Evolutionary conservation across 1,140 invertebrate genomes (phyloP).

Genomic region (Calliphora vicina): DNA sequence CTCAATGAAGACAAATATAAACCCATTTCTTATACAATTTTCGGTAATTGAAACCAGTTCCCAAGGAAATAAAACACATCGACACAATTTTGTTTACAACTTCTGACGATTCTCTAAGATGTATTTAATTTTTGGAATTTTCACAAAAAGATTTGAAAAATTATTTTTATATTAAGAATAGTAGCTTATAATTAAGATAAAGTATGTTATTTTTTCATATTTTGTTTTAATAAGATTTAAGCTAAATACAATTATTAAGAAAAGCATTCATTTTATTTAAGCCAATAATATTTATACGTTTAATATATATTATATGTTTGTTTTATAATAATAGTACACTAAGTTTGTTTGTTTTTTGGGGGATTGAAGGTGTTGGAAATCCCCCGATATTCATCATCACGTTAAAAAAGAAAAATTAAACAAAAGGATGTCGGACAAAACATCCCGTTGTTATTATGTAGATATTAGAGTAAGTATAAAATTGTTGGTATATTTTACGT

Average conservation of each 20-base stretch:
- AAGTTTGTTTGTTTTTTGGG: background rate
- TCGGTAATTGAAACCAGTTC: no score
- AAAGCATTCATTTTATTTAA: conserved; percentile 5
- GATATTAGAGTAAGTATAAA: conserved; percentile 22
- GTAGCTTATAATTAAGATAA: conserved; percentile 1
- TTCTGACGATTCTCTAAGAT: conserved; percentile 34
- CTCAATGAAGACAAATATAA: no score
- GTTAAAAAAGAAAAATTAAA: conserved; percentile 8
- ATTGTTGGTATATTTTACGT: conserved; percentile 29
- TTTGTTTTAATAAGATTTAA: conserved; percentile 13
- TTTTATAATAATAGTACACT: background rate
- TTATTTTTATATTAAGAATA: background rate
- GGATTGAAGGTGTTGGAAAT: background rate
- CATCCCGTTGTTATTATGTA: background rate
- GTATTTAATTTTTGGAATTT: conserved; percentile 18
- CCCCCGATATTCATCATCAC: conserved; percentile 28
- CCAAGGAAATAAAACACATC: no score
- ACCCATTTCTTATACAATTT: no score
- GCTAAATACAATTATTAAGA: conserved; percentile 27
- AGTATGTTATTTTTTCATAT: background rate
- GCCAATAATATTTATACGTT: background rate
- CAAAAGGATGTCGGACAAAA: conserved; percentile 15
- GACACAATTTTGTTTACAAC: background rate
- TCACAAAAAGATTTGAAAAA: conserved; percentile 13
- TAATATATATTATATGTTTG: background rate